Conservation (phyloP, 2,113 vertebrate genomes). For the Callospermophilus lateralis region DNA sequence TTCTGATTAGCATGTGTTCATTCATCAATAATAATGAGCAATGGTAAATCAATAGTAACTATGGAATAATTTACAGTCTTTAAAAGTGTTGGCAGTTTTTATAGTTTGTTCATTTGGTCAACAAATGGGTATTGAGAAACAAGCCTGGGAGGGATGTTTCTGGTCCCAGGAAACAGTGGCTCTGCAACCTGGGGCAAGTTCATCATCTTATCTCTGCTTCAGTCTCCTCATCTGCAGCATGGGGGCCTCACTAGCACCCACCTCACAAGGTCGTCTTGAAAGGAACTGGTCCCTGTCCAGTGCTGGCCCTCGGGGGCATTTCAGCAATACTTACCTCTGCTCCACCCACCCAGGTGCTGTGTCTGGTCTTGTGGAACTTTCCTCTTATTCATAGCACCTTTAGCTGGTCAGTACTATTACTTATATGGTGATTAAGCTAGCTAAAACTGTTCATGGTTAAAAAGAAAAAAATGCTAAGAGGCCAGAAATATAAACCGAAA, state of each 20-base stretch:
- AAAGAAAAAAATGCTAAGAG: background rate
- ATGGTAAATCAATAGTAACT: background rate
- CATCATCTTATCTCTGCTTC: background rate
- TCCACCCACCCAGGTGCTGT: background rate
- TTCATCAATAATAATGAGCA: background rate
- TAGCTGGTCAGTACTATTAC: background rate
- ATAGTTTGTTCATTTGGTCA: constrained; percentile 22
- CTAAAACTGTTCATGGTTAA: constrained; percentile 23
- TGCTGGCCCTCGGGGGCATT: background rate
- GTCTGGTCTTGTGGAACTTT: background rate
- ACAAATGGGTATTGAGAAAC: background rate
- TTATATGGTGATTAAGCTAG: background rate
- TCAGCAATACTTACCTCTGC: background rate
- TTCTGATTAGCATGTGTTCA: background rate
- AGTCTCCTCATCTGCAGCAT: background rate
- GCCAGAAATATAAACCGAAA: background rate
- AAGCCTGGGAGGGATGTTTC: background rate
- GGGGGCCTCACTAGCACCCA: background rate
- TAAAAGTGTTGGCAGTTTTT: constrained; percentile 1
- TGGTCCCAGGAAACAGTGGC: background rate
- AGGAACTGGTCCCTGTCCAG: background rate
- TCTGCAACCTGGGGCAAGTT: no score
- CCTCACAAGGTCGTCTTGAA: background rate
- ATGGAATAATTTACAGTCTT: constrained; percentile 35
- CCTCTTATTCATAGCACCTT: background rate